phyloP scores from a whole-genome alignment of 2,888 invertebrate species.

The Scaptomyza flava region DNA sequence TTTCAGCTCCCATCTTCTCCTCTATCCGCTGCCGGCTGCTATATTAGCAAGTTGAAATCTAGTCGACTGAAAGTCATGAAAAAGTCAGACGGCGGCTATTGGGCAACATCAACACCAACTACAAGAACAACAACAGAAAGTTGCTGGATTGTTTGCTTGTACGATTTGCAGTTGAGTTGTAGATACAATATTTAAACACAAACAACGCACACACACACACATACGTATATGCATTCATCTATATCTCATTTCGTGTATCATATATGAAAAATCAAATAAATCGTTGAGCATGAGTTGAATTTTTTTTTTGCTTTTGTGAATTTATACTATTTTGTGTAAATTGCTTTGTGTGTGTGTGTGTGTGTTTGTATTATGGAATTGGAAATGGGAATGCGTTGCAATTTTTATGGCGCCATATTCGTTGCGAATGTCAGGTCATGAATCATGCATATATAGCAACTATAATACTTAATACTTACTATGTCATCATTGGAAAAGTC shows the following conservation, averaged over 20 bases:
- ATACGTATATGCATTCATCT: slow-evolving; percentile 10
- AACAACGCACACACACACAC: slow-evolving; percentile 6
- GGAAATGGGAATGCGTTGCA: slow-evolving; percentile 30
- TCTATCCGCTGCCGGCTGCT: slow-evolving; percentile 11
- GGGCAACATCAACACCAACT: slow-evolving; percentile 38
- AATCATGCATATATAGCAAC: slow-evolving; percentile 20
- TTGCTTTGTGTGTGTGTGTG: slow-evolving; percentile 16
- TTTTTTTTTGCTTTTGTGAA: slow-evolving; percentile 16
- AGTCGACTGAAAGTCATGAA: slow-evolving; percentile 49
- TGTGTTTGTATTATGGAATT: slow-evolving; percentile 27
- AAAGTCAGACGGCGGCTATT: slow-evolving; percentile 46
- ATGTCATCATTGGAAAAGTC: slow-evolving; percentile 10
- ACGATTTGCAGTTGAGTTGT: slow-evolving; percentile 69
- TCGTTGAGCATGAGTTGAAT: slow-evolving; percentile 27
- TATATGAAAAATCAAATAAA: slow-evolving; percentile 43
- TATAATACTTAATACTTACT: slow-evolving; percentile 2
- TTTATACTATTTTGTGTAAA: slow-evolving; percentile 31
- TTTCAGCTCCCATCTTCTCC: slow-evolving; percentile 33
- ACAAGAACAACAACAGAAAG: slow-evolving; percentile 37
- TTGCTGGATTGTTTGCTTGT: slow-evolving; percentile 64
- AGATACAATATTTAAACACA: slow-evolving; percentile 49
- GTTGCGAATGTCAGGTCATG: slow-evolving; percentile 40
- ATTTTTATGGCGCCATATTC: slow-evolving; percentile 49
- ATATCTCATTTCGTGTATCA: slow-evolving; percentile 34
- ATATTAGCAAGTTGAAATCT: slow-evolving; percentile 72